These are phyloP conservation scores for Sparus aurata DNA, from an alignment of 2,797 vertebrate species.

Conservation along the genomic window DNA sequence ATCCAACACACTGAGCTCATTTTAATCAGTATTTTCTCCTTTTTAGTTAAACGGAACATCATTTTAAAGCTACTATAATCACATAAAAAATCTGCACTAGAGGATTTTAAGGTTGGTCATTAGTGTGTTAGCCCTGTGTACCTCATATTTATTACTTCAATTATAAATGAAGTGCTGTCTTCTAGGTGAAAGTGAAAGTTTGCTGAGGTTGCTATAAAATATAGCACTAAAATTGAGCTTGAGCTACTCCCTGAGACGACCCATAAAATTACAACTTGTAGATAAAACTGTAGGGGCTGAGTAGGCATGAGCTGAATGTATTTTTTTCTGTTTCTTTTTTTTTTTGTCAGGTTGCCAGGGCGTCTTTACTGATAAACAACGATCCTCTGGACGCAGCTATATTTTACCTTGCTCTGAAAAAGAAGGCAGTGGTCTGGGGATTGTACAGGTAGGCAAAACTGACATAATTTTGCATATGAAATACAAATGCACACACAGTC, in stretches of 20 bases:
- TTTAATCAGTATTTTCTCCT: neutral
- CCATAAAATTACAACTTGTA: slow-evolving; percentile 38
- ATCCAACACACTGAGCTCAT: neutral
- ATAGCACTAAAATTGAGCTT: slow-evolving; percentile 1
- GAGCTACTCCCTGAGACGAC: slow-evolving; percentile 42
- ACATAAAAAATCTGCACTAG: slow-evolving; percentile 10
- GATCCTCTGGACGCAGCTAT: slow-evolving; percentile 97
- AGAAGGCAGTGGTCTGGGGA: slow-evolving; percentile 98
- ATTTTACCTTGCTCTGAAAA: slow-evolving; percentile 98
- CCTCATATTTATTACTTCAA: slow-evolving; percentile 31
- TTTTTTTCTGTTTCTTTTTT: slow-evolving; percentile 25
- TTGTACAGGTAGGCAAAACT: slow-evolving; percentile 91
- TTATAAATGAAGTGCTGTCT: slow-evolving; percentile 31
- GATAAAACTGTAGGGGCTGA: slow-evolving; percentile 32
- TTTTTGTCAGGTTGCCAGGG: slow-evolving; percentile 93
- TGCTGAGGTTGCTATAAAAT: slow-evolving; percentile 34
- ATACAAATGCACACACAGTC: slow-evolving; percentile 5
- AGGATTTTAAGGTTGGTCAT: slow-evolving; percentile 11
- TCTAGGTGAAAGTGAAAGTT: slow-evolving; percentile 15
- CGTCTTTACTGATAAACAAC: slow-evolving; percentile 93
- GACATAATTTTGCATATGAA: slow-evolving; percentile 33
- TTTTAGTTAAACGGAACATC: neutral
- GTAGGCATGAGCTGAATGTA: slow-evolving; percentile 20
- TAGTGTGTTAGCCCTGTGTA: slow-evolving; percentile 6
- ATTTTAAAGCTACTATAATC: slow-evolving; percentile 10